Base-by-base conservation (phyloP, 2,888 invertebrate genomes). In the Holacanthella duospinosa region DNA sequence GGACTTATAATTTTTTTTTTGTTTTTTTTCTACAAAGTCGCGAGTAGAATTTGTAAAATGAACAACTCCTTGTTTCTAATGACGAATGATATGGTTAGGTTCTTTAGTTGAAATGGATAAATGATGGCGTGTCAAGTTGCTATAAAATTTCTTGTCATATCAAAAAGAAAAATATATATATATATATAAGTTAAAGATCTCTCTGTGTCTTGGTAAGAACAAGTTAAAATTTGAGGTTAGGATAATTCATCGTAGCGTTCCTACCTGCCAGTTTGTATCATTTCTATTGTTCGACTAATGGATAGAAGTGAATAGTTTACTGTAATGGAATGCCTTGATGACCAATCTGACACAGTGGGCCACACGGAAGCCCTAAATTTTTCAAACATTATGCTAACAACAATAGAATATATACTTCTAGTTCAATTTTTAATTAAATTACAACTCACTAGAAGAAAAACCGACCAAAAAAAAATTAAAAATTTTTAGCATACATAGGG, bases 101-200 rank as follows among this genome's bases (percentile, higher is more conserved):
- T 28, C 27, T 21, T 29, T 16, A 60, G 28, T 19, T 60, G 60
- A 60, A 54, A 60, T 60, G 48, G 54, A 60, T 60, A 29, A 29
- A 57, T 57, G 54, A 57, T 63, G 55, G 59, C 64, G 56, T 66
- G 66, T 66, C 66, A 63, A 36, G 61, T 43, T 9, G 43, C 59
- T 59, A 63, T 64, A 66, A 66, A 64, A 62, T 64, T 64, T 64
- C 66, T 64, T 44, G 64, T 64, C 64, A 62, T 60, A 63, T 66
- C 66, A 64, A 66, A 59, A 61, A 43, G n/a, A n/a, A n/a, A n/a
- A n/a, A n/a, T n/a, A n/a, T n/a, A n/a, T n/a, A n/a, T n/a, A n/a
- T n/a, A n/a, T n/a, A 19, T 56, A 21, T 24, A 60, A 60, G 54
- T 54, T 29, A 60, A 29, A 27, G 55, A 54, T 29, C n/a, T 26